These are phyloP conservation scores for Caracal caracal DNA, from an alignment of 2,113 vertebrate species.

Conservation along the genomic window DNA sequence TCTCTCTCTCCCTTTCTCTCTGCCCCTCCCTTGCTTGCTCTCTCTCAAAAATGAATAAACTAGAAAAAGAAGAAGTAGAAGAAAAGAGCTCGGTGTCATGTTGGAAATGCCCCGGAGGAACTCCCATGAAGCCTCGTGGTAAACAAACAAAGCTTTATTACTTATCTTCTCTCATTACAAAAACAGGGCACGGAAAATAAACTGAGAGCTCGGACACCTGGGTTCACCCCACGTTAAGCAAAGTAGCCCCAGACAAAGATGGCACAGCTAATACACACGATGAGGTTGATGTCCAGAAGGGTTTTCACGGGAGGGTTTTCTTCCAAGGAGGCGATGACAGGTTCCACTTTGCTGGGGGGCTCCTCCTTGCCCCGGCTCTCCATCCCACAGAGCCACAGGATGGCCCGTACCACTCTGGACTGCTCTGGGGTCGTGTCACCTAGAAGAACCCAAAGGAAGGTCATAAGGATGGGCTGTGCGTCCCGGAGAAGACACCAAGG, in stretches of 20 bases:
- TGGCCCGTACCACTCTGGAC: slow-evolving; percentile 84
- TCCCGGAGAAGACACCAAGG: no score
- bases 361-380: slow-evolving; percentile 73
- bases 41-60: no score
- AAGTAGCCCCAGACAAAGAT: slow-evolving; percentile 95
- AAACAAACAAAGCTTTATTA: slow-evolving; percentile 71
- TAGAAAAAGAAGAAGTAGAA: background rate
- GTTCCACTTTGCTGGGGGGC: slow-evolving; percentile 1
- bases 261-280: slow-evolving; percentile 87
- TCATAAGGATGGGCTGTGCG: background rate
- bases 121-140: background rate
- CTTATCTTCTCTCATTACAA: slow-evolving; percentile 32
- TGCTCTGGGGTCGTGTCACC: slow-evolving; percentile 34
- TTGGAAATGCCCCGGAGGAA: background rate
- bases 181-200: background rate
- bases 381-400: slow-evolving; percentile 97
- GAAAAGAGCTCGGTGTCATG: background rate
- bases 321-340: slow-evolving; percentile 75
- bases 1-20: no score
- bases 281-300: slow-evolving; percentile 90
- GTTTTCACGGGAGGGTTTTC: slow-evolving; percentile 86
- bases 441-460: slow-evolving; percentile 25
- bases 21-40: no score
- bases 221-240: slow-evolving; percentile 77
- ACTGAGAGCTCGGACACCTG: rapidly evolving